Evolutionary conservation across 2,797 vertebrate species (phyloP).

Genomic region (Malurus leucopterus): DNA sequence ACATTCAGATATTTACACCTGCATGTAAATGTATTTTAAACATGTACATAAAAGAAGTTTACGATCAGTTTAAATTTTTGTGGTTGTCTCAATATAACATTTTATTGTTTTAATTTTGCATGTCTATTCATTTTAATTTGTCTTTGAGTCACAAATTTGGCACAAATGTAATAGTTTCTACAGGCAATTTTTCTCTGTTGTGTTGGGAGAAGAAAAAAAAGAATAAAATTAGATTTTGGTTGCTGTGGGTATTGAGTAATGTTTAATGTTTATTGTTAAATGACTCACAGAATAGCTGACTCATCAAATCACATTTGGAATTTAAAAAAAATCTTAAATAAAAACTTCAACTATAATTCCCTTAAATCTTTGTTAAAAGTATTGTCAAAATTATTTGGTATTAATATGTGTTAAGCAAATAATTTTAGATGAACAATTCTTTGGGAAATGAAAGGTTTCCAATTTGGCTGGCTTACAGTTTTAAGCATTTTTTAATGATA

Average conservation of each 20-base stretch:
- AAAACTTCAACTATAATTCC: not conserved
- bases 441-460: not conserved
- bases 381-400: not conserved
- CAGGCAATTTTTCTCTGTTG: not conserved
- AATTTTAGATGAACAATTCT: not conserved
- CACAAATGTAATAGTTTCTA: not conserved
- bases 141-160: not conserved
- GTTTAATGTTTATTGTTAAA: not conserved
- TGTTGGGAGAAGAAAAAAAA: not conserved
- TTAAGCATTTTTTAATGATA: not conserved
- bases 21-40: not conserved
- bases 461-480: not conserved
- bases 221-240: not conserved
- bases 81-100: not conserved
- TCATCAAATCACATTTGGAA: not conserved
- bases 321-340: not conserved
- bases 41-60: not conserved
- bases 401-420: not conserved
- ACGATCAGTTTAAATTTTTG: not conserved
- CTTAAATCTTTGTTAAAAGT: not conserved
- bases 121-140: not conserved
- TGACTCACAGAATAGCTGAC: not conserved
- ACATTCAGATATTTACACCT: not conserved
- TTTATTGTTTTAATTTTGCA: not conserved
- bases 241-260: not conserved